Evolutionary conservation across 1,140 invertebrate genomes (phyloP).

Genomic region (Philaenus spumarius): DNA sequence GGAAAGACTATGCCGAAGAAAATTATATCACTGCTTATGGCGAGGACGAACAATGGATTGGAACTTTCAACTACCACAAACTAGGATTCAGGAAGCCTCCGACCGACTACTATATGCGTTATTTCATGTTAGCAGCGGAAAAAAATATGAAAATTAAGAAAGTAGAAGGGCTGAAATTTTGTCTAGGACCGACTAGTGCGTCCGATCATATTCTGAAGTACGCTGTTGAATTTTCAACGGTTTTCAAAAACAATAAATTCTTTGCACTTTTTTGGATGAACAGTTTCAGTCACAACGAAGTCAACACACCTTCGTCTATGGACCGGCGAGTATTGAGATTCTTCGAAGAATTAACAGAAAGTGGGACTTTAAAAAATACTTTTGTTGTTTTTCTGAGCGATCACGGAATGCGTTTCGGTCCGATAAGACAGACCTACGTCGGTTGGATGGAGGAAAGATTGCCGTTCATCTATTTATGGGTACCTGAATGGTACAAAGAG

Average conservation of each 20-base stretch:
- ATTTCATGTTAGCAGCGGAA: constrained; percentile 61
- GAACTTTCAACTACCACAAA: constrained; percentile 75
- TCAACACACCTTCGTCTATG: constrained; percentile 64
- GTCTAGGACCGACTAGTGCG: constrained; percentile 27
- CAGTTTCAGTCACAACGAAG: constrained; percentile 66
- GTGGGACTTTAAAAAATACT: constrained; percentile 55
- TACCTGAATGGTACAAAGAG: constrained; percentile 65
- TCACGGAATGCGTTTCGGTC: constrained; percentile 86
- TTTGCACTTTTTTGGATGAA: constrained; percentile 78
- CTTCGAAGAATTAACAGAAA: constrained; percentile 48
- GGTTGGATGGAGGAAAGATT: constrained; percentile 86
- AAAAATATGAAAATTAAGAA: constrained; percentile 20
- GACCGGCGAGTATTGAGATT: constrained; percentile 52
- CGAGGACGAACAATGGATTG: constrained; percentile 68
- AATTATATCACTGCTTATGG: constrained; percentile 72
- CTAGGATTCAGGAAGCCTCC: constrained; percentile 69
- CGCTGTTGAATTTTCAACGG: constrained; percentile 47
- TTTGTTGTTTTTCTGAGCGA: constrained; percentile 81
- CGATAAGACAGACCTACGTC: constrained; percentile 66
- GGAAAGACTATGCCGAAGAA: constrained; percentile 62
- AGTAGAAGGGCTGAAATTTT: constrained; percentile 23
- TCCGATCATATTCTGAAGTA: constrained; percentile 30
- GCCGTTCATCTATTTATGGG: constrained; percentile 64
- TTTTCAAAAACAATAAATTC: constrained; percentile 46
- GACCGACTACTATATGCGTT: constrained; percentile 73